phyloP scores from a whole-genome alignment of 1,140 invertebrate genomes.

The Drosophila carrolli region DNA sequence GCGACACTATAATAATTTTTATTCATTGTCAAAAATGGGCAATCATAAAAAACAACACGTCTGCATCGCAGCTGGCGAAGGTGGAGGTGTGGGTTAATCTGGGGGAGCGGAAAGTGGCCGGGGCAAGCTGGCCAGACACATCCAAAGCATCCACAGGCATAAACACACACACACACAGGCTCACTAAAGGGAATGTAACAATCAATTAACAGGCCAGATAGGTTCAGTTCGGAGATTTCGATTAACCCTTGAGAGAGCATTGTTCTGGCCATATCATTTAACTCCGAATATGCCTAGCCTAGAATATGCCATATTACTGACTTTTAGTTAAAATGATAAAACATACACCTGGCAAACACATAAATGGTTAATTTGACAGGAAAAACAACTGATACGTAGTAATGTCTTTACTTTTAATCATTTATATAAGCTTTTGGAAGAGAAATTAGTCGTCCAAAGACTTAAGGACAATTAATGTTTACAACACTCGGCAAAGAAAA shows the following conservation, averaged over 20 bases:
- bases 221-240: constrained; percentile 47
- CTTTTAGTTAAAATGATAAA: no score
- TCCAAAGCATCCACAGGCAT: constrained; percentile 15
- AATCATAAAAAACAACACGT: constrained; percentile 80
- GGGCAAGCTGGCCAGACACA: constrained; percentile 18
- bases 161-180: constrained; percentile 16
- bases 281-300: no score
- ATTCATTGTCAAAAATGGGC: constrained; percentile 79
- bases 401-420: no score
- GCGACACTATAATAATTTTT: constrained; percentile 81
- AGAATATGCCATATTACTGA: no score
- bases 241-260: constrained; percentile 48
- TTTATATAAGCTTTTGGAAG: no score
- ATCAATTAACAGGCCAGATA: constrained; percentile 78
- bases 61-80: constrained; percentile 49
- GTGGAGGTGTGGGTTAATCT: constrained; percentile 4
- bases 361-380: no score
- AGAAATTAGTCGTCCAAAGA: no score
- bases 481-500: no score
- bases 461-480: no score
- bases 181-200: constrained; percentile 64
- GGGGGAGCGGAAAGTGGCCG: constrained; percentile 3
- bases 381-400: no score
- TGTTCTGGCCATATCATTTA: no score
- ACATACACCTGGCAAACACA: no score